These are phyloP conservation scores for Oreochromis niloticus DNA, from an alignment of 2,113 vertebrate genomes.

Conservation along the genomic window DNA sequence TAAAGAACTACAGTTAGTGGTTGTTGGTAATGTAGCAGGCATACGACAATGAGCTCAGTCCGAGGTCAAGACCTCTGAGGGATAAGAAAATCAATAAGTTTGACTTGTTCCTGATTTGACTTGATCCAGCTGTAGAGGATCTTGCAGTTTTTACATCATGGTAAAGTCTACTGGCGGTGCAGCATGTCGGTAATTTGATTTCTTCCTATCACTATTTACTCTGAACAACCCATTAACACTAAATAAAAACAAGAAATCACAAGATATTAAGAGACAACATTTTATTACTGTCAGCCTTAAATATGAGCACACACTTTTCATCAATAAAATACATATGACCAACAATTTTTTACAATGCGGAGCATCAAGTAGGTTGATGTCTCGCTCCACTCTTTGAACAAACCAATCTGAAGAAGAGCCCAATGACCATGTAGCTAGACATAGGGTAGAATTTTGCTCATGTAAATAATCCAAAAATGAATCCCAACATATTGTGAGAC, in stretches of 20 bases:
- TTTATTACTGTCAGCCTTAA: slow-evolving; percentile 80
- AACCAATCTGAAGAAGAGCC: slow-evolving; percentile 5
- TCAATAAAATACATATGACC: slow-evolving; percentile 72
- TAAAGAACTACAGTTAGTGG: slow-evolving; percentile 6
- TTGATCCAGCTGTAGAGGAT: neutral
- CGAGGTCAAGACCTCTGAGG: slow-evolving; percentile 39
- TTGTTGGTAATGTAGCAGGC: slow-evolving; percentile 14
- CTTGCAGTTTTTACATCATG: neutral
- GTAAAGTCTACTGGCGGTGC: neutral
- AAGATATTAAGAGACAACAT: slow-evolving; percentile 66
- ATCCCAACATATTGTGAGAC: slow-evolving; percentile 18
- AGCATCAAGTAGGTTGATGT: slow-evolving; percentile 34
- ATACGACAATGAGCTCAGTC: slow-evolving; percentile 15
- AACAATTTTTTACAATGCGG: slow-evolving; percentile 71
- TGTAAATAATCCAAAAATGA: slow-evolving; percentile 20
- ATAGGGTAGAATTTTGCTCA: neutral
- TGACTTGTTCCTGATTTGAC: slow-evolving; percentile 10
- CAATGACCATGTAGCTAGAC: slow-evolving; percentile 30
- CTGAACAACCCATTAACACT: neutral
- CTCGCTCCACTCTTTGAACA: slow-evolving; percentile 18
- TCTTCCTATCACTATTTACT: neutral
- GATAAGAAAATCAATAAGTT: slow-evolving; percentile 41
- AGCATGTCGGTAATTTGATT: neutral
- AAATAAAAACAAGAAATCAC: neutral
- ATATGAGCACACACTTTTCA: slow-evolving; percentile 75